Evolutionary conservation across 1,140 invertebrate genomes (phyloP), one percentile per base, ranked within the genome.

Genomic region (Leguminivora glycinivorella): DNA sequence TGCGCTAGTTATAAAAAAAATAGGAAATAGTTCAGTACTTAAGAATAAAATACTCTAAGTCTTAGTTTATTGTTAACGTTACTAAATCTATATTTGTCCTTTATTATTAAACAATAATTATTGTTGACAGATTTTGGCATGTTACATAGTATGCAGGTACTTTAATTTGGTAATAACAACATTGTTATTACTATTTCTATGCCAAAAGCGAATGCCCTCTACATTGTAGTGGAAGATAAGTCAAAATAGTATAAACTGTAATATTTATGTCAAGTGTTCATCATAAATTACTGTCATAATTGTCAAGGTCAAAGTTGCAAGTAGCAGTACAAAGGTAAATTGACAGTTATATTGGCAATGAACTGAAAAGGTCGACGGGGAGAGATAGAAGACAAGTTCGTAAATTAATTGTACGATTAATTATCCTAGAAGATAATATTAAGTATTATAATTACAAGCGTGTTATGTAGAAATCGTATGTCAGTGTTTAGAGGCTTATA

Each of bases 281-380:
- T 22, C 47, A 22, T 52, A 52, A 52, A 52, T 22, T 52, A 52
- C 19, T 22, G 14, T 6, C 17, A 52, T 52, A 52, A 52, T 52
- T 22, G 47, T 52, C 47, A 52, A 52, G 47, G 47, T 19, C 47
- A 52, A 22, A 43, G 40, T 10, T 43, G 9, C 47, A 9, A 19
- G 17, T 52, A 17, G 17, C 47, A 52, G 19, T 22, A 22, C 19
- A 22, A 22, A 22, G 17, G 47, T 52, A 52, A 19, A 9, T 22
- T 52, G 47, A 52, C 47, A 52, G 47, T 22, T 52, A 22, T 52
- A 52, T 52, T n/a, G 47, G 47, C 19, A 52, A 52, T 52, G 47
- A 52, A 52, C 47, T 52, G n/a, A 22, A 52, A 22, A n/a, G 43
- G 10, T 22, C 47, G 19, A 22, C 47, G 22, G 19, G 47, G 17